Evolutionary conservation across 2,113 vertebrate species (phyloP).

Genomic region (Catharus bicknelli): DNA sequence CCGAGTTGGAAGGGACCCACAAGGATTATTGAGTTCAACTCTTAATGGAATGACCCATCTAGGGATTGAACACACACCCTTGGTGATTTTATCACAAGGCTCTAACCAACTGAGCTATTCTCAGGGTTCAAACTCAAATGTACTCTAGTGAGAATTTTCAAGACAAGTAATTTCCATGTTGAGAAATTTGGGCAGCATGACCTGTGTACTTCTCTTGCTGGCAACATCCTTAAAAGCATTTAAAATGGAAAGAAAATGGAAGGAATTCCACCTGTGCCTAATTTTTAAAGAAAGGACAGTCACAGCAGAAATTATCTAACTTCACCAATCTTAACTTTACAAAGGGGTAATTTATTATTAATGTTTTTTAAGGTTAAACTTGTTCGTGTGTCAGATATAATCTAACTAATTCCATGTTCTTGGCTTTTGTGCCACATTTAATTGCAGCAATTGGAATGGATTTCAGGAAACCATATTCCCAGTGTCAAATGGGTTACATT

Average conservation of each 20-base stretch:
- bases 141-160: not conserved
- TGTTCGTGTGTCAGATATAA: not conserved
- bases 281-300: not conserved
- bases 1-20: no score
- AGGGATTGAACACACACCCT: no score
- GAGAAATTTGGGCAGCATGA: not conserved
- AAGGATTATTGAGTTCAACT: no score
- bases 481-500: not conserved
- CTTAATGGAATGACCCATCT: no score
- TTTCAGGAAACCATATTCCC: conserved; percentile 5
- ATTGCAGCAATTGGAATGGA: not conserved
- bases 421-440: not conserved
- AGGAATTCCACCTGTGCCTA: not conserved
- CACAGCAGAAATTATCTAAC: not conserved
- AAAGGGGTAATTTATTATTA: not conserved
- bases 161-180: not conserved
- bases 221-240: not conserved
- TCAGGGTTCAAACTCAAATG: not conserved
- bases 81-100: no score
- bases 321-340: not conserved
- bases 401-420: not conserved
- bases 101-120: no score
- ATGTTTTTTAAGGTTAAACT: not conserved
- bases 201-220: not conserved
- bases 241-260: not conserved